phyloP scores from a whole-genome alignment of 2,888 invertebrate genomes.

The Drosophila quinaria region DNA sequence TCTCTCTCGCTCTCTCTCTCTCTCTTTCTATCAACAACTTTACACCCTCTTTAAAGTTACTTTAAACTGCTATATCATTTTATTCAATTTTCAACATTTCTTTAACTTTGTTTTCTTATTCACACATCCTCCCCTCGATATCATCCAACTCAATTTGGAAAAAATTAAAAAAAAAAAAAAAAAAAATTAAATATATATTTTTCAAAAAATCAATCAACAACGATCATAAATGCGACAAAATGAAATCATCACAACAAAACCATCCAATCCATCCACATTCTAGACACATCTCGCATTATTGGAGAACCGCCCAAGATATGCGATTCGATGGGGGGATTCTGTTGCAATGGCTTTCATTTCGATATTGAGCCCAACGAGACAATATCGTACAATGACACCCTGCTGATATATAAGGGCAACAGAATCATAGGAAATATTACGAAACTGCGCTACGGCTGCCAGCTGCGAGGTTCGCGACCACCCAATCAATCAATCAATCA shows the following conservation, averaged over 20 bases:
- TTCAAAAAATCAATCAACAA: conserved; percentile 7
- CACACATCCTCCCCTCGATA: conserved; percentile 13
- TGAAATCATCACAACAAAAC: conserved; percentile 63
- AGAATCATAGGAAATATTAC: conserved; percentile 83
- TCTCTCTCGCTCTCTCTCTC: conserved; percentile 1
- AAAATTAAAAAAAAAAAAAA: conserved; percentile 5
- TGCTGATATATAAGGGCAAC: conserved; percentile 77
- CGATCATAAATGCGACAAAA: conserved; percentile 36
- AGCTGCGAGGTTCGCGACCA: conserved; percentile 72
- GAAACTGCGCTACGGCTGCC: conserved; percentile 79
- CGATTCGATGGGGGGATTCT: conserved; percentile 77
- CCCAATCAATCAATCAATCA: conserved; percentile 41
- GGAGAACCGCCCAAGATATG: conserved; percentile 76
- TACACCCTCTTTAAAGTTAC: conserved; percentile 9
- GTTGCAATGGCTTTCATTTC: conserved; percentile 81
- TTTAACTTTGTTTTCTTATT: conserved; percentile 67
- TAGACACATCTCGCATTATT: conserved; percentile 79
- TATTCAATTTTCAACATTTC: conserved; percentile 56
- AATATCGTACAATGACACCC: conserved; percentile 81
- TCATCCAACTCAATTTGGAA: conserved; percentile 19
- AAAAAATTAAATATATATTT: background rate
- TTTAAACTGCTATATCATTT: conserved; percentile 35
- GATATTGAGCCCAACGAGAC: conserved; percentile 81
- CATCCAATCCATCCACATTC: conserved; percentile 71
- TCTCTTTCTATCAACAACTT: background rate